Base-by-base conservation (phyloP, 2,113 vertebrate genomes). In the Antennarius striatus region DNA sequence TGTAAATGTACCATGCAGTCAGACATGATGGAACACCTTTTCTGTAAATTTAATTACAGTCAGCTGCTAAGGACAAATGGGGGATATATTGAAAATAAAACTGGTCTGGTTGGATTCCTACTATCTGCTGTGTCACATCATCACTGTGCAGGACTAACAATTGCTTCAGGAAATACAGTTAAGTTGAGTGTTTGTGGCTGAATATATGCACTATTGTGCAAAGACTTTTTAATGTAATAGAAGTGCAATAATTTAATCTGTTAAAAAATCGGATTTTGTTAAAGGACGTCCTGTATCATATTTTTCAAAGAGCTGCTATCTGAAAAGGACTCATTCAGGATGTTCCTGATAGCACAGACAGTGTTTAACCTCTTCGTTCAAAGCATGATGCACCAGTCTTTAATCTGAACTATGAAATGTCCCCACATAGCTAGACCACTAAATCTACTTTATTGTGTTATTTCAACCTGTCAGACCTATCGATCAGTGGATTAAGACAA, bases 401-500 rank as follows among this genome's bases (percentile, higher is more conserved):
- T 84, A 80, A 78, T 78, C 74, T 81, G 63, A 68, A 59, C 69
- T 53, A 80, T 80, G 79, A 82, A 79, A 83, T 60, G 77, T 71
- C 80, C 75, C 78, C 63, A 69, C 54, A 56, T 71, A 53, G 66
- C 68, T 22, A 22, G 68, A 54, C 73, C 76, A 76, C 75, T 90
- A 90, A 91, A 91, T 91, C 85, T 84, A 77, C 72, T 90, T 90
- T 86, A 88, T 86, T 82, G 86, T 84, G 80, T 89, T 90, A 89
- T 90, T 91, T 81, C 86, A 81, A 79, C 57, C 86, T 80, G 83
- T 84, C 86, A 84, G 80, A 83, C 68, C 81, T 82, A 90, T 90
- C 75, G 88, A 90, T 90, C 85, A 79, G 84, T 88, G 87, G 88
- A 90, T 90, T 84, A 90, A 88, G 90, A 87, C 89, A 87, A 87